phyloP scores from a whole-genome alignment of 1,140 invertebrate genomes.

The Lanistes nyassanus region DNA sequence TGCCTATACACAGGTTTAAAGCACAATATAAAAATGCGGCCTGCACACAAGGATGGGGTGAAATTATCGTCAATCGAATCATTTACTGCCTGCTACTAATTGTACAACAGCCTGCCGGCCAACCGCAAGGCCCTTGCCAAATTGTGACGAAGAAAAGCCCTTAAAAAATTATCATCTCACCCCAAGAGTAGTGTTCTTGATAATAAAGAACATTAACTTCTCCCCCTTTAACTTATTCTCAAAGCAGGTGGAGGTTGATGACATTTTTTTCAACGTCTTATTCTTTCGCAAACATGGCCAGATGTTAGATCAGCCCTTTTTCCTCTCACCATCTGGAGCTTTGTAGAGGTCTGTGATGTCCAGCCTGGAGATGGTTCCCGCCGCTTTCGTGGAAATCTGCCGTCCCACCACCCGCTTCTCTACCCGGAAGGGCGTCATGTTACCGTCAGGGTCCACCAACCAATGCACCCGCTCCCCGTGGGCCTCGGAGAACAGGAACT shows the following conservation, averaged over 20 bases:
- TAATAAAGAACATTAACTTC: no score
- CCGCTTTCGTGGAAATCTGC: constrained; percentile 58
- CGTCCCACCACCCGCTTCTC: constrained; percentile 49
- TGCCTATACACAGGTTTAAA: no score
- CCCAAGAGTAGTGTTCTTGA: neutral
- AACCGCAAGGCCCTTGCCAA: no score
- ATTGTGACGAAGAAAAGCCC: no score
- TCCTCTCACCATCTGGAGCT: constrained; percentile 46
- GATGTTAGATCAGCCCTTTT: neutral
- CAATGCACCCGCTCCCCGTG: constrained; percentile 51
- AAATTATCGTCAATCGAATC: no score
- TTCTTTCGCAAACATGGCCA: no score
- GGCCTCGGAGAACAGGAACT: constrained; percentile 86
- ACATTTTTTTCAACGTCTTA: no score
- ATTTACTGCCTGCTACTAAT: no score
- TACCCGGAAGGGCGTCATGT: constrained; percentile 50
- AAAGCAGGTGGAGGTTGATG: no score
- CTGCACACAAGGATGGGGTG: no score
- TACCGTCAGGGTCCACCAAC: constrained; percentile 54
- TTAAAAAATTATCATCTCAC: neutral
- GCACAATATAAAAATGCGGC: no score
- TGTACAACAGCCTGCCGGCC: no score
- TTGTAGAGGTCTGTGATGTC: constrained; percentile 58
- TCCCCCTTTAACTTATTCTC: neutral
- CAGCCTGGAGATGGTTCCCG: constrained; percentile 53